phyloP scores from a whole-genome alignment of 2,113 vertebrate genomes.

The Heptranchias perlo region DNA sequence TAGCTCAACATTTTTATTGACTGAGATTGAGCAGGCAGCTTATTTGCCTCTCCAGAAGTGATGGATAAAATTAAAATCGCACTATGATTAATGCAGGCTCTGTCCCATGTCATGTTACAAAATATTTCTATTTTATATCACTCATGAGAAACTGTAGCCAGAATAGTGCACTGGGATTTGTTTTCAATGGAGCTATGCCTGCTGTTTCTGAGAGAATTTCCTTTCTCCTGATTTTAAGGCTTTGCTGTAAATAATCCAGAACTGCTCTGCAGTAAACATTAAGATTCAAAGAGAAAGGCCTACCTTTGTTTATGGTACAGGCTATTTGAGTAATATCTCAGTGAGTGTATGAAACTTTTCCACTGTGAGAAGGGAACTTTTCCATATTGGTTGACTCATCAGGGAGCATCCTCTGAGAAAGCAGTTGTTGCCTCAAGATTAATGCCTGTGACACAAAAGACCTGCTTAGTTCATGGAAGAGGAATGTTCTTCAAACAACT shows the following conservation, averaged over 20 bases:
- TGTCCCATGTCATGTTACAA: too few relatives aligned
- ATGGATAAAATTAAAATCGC: too few relatives aligned
- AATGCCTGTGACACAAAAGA: too few relatives aligned
- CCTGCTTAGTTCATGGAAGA: too few relatives aligned
- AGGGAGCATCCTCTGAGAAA: neutral
- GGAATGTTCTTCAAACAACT: too few relatives aligned
- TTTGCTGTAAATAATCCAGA: neutral
- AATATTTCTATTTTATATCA: neutral
- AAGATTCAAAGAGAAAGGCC: neutral
- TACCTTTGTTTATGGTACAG: neutral
- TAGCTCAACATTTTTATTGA: too few relatives aligned
- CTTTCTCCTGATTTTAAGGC: neutral
- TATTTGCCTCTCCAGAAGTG: too few relatives aligned
- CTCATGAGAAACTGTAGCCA: neutral
- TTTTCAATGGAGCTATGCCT: neutral
- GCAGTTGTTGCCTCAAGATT: too few relatives aligned
- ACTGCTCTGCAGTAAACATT: neutral
- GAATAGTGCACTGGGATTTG: neutral
- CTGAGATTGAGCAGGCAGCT: too few relatives aligned
- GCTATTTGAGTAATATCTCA: neutral
- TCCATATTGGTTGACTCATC: neutral
- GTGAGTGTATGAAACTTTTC: neutral
- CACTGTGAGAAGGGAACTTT: neutral
- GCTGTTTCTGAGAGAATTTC: neutral
- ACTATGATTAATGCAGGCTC: too few relatives aligned